Evolutionary conservation across 2,797 vertebrate species (phyloP).

Genomic region (Clarias laeviceps): DNA sequence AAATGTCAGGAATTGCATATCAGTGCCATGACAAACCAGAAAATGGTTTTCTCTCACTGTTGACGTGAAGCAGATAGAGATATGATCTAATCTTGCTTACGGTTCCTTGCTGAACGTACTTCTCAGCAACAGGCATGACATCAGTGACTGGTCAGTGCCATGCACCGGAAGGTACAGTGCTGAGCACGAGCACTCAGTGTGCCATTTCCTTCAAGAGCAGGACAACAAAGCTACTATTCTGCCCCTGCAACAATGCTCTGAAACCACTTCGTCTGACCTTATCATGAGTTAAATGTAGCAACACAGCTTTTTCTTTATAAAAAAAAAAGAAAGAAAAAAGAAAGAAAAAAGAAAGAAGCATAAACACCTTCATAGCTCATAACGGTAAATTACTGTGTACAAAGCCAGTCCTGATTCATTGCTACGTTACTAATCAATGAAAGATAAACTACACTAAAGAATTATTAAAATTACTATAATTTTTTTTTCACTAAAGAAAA

Average conservation of each 20-base stretch:
- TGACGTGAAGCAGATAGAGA: constrained; percentile 34
- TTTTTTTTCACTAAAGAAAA: not conserved
- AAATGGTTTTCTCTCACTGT: constrained; percentile 31
- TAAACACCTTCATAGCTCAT: not conserved
- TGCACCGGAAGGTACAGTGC: constrained; percentile 76
- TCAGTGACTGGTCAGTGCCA: constrained; percentile 71
- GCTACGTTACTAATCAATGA: not conserved
- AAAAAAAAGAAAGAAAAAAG: no score
- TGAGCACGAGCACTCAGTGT: constrained; percentile 61
- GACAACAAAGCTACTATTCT: constrained; percentile 52
- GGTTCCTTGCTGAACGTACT: constrained; percentile 33
- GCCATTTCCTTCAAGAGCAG: constrained; percentile 47
- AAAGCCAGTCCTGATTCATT: not conserved
- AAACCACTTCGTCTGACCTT: constrained; percentile 6
- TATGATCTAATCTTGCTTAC: constrained; percentile 50
- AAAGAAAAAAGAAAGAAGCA: no score
- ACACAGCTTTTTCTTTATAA: not conserved
- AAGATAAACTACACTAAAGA: no score
- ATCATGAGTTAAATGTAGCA: not conserved
- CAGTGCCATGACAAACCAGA: constrained; percentile 28
- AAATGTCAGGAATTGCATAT: not conserved
- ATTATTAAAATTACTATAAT: no score
- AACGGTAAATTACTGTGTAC: not conserved
- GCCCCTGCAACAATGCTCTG: constrained; percentile 12
- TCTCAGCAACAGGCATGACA: constrained; percentile 57